Conservation (phyloP, 2,888 invertebrate species). For the Caenorhabditis drosophilae region DNA sequence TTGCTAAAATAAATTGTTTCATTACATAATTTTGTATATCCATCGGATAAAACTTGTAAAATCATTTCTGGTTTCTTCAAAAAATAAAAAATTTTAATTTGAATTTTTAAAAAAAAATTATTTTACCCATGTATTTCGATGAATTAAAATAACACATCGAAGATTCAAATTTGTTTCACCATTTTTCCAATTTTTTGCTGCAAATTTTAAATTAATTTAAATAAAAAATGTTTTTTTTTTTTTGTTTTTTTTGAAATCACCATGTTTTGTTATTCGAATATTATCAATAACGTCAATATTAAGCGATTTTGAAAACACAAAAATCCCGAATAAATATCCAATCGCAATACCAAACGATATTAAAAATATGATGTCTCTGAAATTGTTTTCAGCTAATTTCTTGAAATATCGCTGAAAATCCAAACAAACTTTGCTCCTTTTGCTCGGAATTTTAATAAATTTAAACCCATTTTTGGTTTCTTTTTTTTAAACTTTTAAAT, state of each 20-base stretch:
- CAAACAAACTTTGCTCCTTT: not conserved
- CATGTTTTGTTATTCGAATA: conserved; percentile 12
- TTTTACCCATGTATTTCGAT: conserved; percentile 13
- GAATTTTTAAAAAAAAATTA: not conserved
- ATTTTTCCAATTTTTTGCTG: conserved; percentile 7
- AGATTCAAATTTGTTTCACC: conserved; percentile 5
- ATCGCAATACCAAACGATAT: conserved; percentile 17
- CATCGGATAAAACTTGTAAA: conserved; percentile 20
- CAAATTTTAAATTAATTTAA: not conserved
- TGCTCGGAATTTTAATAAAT: not conserved
- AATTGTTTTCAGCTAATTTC: conserved; percentile 1
- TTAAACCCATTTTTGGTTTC: too few relatives aligned
- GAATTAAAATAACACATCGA: conserved; percentile 31
- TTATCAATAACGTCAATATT: conserved; percentile 18
- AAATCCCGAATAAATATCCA: conserved; percentile 21
- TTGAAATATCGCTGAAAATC: not conserved
- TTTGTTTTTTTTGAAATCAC: not conserved
- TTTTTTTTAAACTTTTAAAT: too few relatives aligned
- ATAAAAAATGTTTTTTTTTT: too few relatives aligned
- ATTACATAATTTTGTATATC: conserved; percentile 30
- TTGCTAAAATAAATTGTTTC: conserved; percentile 30
- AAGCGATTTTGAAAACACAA: conserved; percentile 13
- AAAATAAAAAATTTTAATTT: not conserved
- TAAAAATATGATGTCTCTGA: conserved; percentile 20
- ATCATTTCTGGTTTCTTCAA: conserved; percentile 30